These are phyloP conservation scores for Monodelphis domestica DNA, from an alignment of 2,797 vertebrate species.

Conservation along the genomic window DNA sequence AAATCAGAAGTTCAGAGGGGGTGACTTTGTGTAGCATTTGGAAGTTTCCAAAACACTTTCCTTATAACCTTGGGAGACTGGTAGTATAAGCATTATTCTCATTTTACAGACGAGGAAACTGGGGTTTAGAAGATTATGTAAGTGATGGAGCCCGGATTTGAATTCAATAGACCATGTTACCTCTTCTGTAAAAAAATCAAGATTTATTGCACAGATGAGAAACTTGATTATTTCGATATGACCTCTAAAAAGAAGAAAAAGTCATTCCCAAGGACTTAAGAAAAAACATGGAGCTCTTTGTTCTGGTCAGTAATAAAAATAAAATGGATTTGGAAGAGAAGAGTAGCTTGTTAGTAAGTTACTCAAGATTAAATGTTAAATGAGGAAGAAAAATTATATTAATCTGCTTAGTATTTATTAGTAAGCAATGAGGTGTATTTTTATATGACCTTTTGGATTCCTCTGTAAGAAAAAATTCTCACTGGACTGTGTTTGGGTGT, in stretches of 20 bases:
- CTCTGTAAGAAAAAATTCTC: not conserved
- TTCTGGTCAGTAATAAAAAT: constrained; percentile 20
- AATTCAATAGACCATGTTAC: not conserved
- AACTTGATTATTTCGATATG: not conserved
- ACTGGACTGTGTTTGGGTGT: not conserved
- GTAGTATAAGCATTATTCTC: not conserved
- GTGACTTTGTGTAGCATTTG: not conserved
- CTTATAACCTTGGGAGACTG: not conserved
- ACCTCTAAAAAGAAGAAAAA: not conserved
- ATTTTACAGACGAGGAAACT: not conserved
- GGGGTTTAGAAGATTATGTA: not conserved
- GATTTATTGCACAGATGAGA: not conserved
- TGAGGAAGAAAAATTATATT: not conserved
- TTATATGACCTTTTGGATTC: constrained; percentile 14
- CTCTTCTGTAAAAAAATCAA: not conserved
- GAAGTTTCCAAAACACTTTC: not conserved
- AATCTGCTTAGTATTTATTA: not conserved
- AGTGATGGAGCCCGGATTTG: not conserved
- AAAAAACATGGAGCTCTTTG: not conserved
- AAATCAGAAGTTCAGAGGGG: not conserved
- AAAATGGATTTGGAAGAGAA: constrained; percentile 1
- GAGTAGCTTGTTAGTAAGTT: not conserved
- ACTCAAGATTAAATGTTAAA: constrained; percentile 45
- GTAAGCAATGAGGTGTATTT: not conserved
- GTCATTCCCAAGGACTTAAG: not conserved